phyloP scores from a whole-genome alignment of 2,888 invertebrate genomes.

The Ectobius pallidus region DNA sequence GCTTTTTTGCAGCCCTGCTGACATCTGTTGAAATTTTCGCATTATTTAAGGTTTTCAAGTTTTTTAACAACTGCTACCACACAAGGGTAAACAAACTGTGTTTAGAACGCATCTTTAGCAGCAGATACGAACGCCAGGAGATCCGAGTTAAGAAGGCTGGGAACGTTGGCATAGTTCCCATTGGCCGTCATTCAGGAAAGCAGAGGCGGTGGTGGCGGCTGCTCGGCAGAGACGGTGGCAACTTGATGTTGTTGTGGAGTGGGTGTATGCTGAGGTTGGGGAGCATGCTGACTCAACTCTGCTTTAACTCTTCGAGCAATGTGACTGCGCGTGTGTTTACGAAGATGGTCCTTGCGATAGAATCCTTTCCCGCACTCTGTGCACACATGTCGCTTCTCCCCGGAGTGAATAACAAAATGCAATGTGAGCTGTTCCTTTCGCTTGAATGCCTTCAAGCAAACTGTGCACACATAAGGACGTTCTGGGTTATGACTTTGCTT shows the following conservation, averaged over 20 bases:
- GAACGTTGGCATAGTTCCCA: slow-evolving; percentile 46
- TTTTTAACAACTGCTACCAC: too few relatives aligned
- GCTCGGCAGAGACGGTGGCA: slow-evolving; percentile 40
- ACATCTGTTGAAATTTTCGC: too few relatives aligned
- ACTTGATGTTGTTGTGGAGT: slow-evolving; percentile 34
- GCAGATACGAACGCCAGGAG: slow-evolving; percentile 45
- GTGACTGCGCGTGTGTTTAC: slow-evolving; percentile 84
- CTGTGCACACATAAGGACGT: slow-evolving; percentile 85
- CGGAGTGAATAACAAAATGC: slow-evolving; percentile 89
- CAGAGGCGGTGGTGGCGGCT: slow-evolving; percentile 42
- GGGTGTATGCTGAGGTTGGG: slow-evolving; percentile 39
- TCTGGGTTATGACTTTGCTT: slow-evolving; percentile 90
- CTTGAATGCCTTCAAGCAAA: slow-evolving; percentile 87
- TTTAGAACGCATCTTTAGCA: slow-evolving; percentile 43
- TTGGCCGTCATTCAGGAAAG: slow-evolving; percentile 46
- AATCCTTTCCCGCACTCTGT: slow-evolving; percentile 89
- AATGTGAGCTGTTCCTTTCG: slow-evolving; percentile 87
- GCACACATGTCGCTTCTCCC: slow-evolving; percentile 86
- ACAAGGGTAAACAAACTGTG: background rate
- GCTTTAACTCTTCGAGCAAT: slow-evolving; percentile 85
- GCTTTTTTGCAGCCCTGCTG: too few relatives aligned
- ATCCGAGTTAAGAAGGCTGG: slow-evolving; percentile 45
- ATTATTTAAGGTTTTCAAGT: too few relatives aligned
- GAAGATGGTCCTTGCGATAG: slow-evolving; percentile 85
- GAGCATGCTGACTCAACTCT: slow-evolving; percentile 74